Base-by-base conservation (phyloP, 2,113 vertebrate species). In the Otolemur garnettii region DNA sequence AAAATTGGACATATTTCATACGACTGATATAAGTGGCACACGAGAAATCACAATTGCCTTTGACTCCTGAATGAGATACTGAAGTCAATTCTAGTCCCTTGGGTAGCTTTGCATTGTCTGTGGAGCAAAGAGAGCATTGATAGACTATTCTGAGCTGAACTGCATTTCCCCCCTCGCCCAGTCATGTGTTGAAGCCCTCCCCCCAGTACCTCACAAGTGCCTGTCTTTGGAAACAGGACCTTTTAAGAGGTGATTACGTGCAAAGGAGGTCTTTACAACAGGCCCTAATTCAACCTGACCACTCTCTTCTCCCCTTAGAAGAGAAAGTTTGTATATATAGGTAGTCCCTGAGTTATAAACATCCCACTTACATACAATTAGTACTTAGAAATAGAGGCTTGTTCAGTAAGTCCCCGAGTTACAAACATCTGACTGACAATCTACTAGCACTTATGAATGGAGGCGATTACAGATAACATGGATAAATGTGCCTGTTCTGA, bases 21-120 rank as follows among this genome's bases (percentile, higher is more conserved):
- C 38, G 26, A 83, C 21, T 85, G 38, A 30, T 42, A 22, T 12
- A 83, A 74, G 66, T 59, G 57, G 19, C 30, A 62, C 4, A 80
- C 15, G 38, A 94, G 26, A 28, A 74, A 17, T 86, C 57, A 94
- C 7, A 77, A 86, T 30, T 95, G 38, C 30, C 45, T 96, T 83
- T 42, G 30, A 84, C 22, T 55, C 50, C 30, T 95, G 86, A 62
- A 55, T 24, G 24, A 35, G 45, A 91, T 35, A 42, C 11, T n/a
- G 28, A n/a, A 95, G 38, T 96, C 72, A 88, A 75, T 95, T 84
- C 64, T 69, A 35, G 21, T 55, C 1, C 50, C 82, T 62, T 86
- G 10, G 50, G 21, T 91, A 86, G 79, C 60, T 97, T 71, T 57
- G 91, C 38, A 86, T 55, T 86, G 42, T 66, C 64, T 75, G 12